These are phyloP conservation scores for Baronia brevicornis DNA, from an alignment of 2,888 invertebrate genomes.

Conservation along the genomic window DNA sequence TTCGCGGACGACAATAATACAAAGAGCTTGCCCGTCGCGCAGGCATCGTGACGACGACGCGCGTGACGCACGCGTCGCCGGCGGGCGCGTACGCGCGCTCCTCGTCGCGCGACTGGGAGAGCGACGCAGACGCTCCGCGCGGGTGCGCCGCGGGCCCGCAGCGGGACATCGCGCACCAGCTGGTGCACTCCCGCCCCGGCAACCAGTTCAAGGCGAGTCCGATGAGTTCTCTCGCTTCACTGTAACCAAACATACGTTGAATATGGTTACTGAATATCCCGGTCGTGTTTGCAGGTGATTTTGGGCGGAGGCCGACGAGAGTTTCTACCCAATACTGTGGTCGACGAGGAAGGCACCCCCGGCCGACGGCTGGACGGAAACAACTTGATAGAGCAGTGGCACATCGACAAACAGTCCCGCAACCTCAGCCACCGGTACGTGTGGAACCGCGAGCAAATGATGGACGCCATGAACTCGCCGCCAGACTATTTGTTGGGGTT, in stretches of 20 bases:
- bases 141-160: constrained; percentile 37
- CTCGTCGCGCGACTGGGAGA: constrained; percentile 83
- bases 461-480: constrained; percentile 42
- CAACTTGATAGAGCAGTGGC: constrained; percentile 82
- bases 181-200: constrained; percentile 78
- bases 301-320: constrained; percentile 83
- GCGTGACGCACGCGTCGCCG: constrained; percentile 80
- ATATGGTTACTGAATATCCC: background rate
- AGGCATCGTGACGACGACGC: constrained; percentile 86
- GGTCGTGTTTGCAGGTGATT: constrained; percentile 67
- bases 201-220: constrained; percentile 76
- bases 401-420: constrained; percentile 47
- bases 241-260: constrained; percentile 9
- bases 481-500: constrained; percentile 80
- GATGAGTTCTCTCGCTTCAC: constrained; percentile 7
- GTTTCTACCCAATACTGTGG: constrained; percentile 71
- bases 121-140: constrained; percentile 70
- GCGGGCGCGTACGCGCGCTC: constrained; percentile 77
- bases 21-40: constrained; percentile 2
- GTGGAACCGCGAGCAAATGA: constrained; percentile 75
- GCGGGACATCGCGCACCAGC: constrained; percentile 83
- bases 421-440: constrained; percentile 65
- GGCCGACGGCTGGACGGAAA: constrained; percentile 74
- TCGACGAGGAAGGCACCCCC: constrained; percentile 67
- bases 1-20: background rate